Evolutionary conservation across 1,140 invertebrate species (phyloP).

Genomic region (Drosophila kikkawai): DNA sequence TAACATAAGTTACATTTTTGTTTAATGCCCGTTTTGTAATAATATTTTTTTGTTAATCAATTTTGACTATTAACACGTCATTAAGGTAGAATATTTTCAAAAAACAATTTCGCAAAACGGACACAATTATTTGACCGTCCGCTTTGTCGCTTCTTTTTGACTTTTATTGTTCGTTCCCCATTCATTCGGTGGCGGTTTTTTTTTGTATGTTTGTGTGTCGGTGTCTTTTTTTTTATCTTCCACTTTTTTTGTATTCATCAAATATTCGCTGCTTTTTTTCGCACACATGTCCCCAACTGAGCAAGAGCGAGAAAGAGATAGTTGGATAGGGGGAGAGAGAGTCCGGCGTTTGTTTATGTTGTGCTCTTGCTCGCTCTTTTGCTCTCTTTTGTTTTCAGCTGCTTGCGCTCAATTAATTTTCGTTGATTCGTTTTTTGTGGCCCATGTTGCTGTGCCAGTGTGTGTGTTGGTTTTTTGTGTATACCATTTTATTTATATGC

Average conservation of each 20-base stretch:
- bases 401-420: slow-evolving; percentile 81
- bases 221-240: slow-evolving; percentile 66
- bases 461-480: slow-evolving; percentile 71
- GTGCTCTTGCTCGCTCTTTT: slow-evolving; percentile 61
- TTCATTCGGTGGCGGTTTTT: slow-evolving; percentile 71
- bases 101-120: slow-evolving; percentile 25
- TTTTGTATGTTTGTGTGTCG: slow-evolving; percentile 59
- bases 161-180: slow-evolving; percentile 68
- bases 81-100: slow-evolving; percentile 18
- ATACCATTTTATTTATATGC: slow-evolving; percentile 75
- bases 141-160: slow-evolving; percentile 49
- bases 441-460: slow-evolving; percentile 21
- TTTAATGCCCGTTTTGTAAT: not conserved
- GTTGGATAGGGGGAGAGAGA: slow-evolving; percentile 21
- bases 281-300: slow-evolving; percentile 66
- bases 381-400: slow-evolving; percentile 61
- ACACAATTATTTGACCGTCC: slow-evolving; percentile 53
- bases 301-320: slow-evolving; percentile 1
- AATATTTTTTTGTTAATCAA: slow-evolving; percentile 2
- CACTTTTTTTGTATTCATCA: slow-evolving; percentile 58
- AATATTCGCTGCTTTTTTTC: slow-evolving; percentile 56
- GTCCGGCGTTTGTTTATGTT: slow-evolving; percentile 74
- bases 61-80: slow-evolving; percentile 15
- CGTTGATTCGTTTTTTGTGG: slow-evolving; percentile 79
- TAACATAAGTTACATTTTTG: not conserved